Evolutionary conservation across 2,797 vertebrate species (phyloP), one percentile per base, ranked within the genome.

Genomic region (Antennarius maculatus): DNA sequence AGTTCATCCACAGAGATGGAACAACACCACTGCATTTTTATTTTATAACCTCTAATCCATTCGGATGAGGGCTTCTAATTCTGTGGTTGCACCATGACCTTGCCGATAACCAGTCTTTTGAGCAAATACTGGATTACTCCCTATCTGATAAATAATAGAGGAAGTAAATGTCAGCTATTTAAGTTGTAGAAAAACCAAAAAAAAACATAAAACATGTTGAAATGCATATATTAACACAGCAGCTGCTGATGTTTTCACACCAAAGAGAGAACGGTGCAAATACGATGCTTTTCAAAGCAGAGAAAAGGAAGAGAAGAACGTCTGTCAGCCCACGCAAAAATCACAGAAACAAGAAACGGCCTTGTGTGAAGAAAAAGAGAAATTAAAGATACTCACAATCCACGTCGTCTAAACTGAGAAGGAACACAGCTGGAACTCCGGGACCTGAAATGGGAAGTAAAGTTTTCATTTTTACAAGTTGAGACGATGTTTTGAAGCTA

Each of bases 391-490:
- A 88, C 91, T 92, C 42, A 91, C 91, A 86, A 58, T 80, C 67
- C 15, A 76, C 37, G 3, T 89, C 62, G 3, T 81, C 61, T 0
- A 92, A 66, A 50, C 65, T 80, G 0, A 91, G 69, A 0, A 91
- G 83, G 58, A 91, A 76, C 58, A 91, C 83, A 31, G 86, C 80
- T 41, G 91, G 91, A 66, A 89, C 81, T 9, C 84, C 87, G 1
- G 91, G 90, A 63, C 91, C 91, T 92, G 73, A 10, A 27, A n/a
- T 0, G 2, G 5, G 27, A 23, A 17, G 50, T 2, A 49, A 13
- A 16, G 3, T 17, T 18, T 46, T 37, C 8, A 12, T 56, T 13
- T 17, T 29, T 13, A 0, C 15, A 49, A 55, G 4, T 3, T 6
- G 7, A 49, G n/a, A 27, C 13, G 50, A 4, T 18, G 3, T 39